A percentile compares a stretch with the other conserved stretches of the same genome.
Conservation (phyloP, 2,888 invertebrate genomes). For the Pinctada fucata region DNA sequence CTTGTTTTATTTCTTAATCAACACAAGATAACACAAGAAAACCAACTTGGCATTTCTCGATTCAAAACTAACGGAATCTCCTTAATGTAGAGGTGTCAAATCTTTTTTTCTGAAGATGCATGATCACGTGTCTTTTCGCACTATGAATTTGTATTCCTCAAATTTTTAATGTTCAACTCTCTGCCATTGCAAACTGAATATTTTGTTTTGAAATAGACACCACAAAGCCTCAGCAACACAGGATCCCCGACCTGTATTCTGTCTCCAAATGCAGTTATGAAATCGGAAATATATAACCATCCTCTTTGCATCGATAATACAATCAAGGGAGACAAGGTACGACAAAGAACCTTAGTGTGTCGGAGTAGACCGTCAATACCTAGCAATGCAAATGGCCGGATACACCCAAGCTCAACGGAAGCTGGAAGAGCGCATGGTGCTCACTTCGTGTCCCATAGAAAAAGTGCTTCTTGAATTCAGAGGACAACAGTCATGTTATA, state of each 20-base stretch:
- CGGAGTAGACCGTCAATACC: constrained; percentile 41
- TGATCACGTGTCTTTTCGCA: too few species aligned
- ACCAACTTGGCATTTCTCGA: too few species aligned
- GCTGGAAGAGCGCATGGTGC: neutral
- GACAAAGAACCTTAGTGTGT: constrained; percentile 24
- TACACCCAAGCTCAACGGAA: constrained; percentile 27
- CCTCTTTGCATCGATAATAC: constrained; percentile 21
- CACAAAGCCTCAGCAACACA: constrained; percentile 1
- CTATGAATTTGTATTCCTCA: too few species aligned
- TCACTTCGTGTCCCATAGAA: neutral
- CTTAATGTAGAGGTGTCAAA: too few species aligned
- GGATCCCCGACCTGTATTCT: constrained; percentile 28
- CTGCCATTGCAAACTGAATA: too few species aligned
- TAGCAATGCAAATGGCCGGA: constrained; percentile 30
- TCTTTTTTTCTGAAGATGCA: too few species aligned
- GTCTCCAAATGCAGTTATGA: constrained; percentile 28
- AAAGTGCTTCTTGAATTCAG: neutral
- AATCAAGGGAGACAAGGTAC: neutral
- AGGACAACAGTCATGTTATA: neutral
- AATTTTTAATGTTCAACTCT: too few species aligned
- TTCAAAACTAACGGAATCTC: too few species aligned
- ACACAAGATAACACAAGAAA: too few species aligned
- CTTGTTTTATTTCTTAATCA: too few species aligned
- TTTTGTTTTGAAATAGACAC: too few species aligned
- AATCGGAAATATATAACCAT: constrained; percentile 33